Evolutionary conservation across 53 echinoderm and acorn worm genomes (phyloP).

Genomic region (Antedon mediterranea): DNA sequence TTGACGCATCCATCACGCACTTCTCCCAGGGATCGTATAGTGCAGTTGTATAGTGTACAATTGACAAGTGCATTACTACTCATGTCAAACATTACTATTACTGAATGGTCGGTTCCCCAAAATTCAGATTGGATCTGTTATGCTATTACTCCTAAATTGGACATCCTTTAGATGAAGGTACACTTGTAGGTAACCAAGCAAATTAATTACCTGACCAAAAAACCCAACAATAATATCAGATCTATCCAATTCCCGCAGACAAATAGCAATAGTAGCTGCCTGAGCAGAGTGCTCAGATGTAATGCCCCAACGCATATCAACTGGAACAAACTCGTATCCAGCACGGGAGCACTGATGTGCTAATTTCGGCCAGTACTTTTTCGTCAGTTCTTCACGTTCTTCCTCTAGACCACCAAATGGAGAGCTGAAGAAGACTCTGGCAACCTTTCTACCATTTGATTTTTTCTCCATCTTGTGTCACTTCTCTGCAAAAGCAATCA

Average conservation of each 20-base stretch:
- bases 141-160: too few species aligned
- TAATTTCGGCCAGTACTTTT: constrained; percentile 71
- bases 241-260: constrained; percentile 62
- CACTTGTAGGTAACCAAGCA: too few species aligned
- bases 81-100: too few species aligned
- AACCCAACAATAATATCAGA: constrained; percentile 75
- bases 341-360: constrained; percentile 55
- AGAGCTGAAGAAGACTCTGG: constrained; percentile 25
- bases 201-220: constrained; percentile 63
- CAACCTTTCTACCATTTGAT: not conserved
- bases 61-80: too few species aligned
- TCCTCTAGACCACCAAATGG: constrained; percentile 73
- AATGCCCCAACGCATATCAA: constrained; percentile 77
- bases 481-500: too few species aligned
- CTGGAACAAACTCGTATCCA: constrained; percentile 72
- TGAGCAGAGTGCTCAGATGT: constrained; percentile 52
- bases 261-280: constrained; percentile 70
- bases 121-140: too few species aligned
- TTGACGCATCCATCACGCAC: too few species aligned
- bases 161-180: too few species aligned
- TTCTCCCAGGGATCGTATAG: too few species aligned
- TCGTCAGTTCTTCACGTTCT: constrained; percentile 63
- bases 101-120: too few species aligned
- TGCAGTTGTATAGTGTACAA: too few species aligned
- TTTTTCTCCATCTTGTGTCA: not conserved